Evolutionary conservation across 2,113 vertebrate species (phyloP).

Genomic region (human): DNA sequence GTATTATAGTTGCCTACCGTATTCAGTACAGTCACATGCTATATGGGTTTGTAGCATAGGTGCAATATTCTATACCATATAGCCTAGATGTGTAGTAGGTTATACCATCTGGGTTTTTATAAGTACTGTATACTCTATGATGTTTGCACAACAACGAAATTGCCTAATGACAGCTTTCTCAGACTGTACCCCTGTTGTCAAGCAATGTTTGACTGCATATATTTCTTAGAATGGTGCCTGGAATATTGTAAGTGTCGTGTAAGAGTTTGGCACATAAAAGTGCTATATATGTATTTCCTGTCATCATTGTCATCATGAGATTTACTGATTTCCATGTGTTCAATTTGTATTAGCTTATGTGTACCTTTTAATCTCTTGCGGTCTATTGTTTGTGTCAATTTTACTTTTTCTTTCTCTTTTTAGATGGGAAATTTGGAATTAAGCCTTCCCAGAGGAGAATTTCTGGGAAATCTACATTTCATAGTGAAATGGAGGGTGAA

Average conservation of each 20-base stretch:
- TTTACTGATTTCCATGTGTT: slow-evolving; percentile 24
- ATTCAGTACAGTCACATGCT: not conserved
- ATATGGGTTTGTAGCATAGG: not conserved
- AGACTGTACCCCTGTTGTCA: not conserved
- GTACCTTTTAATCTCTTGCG: slow-evolving; percentile 4
- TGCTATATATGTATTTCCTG: not conserved
- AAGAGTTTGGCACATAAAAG: slow-evolving; percentile 39
- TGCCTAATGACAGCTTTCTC: not conserved
- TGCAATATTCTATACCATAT: not conserved
- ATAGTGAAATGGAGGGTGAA: slow-evolving; percentile 36
- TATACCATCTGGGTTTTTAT: not conserved
- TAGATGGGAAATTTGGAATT: slow-evolving; percentile 63
- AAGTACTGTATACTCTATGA: not conserved
- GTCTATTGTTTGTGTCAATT: slow-evolving; percentile 44
- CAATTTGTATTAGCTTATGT: slow-evolving; percentile 7
- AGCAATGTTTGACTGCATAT: not conserved
- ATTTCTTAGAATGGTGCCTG: slow-evolving; percentile 44
- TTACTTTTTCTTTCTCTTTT: slow-evolving; percentile 53
- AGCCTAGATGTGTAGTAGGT: not conserved
- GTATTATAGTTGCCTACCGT: not conserved
- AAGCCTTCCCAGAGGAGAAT: slow-evolving; percentile 54
- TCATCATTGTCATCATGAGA: not conserved
- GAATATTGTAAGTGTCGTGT: not conserved
- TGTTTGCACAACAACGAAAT: not conserved
- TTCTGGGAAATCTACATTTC: slow-evolving; percentile 57